phyloP scores from a whole-genome alignment of 2,113 vertebrate species.

The Cisticola juncidis region DNA sequence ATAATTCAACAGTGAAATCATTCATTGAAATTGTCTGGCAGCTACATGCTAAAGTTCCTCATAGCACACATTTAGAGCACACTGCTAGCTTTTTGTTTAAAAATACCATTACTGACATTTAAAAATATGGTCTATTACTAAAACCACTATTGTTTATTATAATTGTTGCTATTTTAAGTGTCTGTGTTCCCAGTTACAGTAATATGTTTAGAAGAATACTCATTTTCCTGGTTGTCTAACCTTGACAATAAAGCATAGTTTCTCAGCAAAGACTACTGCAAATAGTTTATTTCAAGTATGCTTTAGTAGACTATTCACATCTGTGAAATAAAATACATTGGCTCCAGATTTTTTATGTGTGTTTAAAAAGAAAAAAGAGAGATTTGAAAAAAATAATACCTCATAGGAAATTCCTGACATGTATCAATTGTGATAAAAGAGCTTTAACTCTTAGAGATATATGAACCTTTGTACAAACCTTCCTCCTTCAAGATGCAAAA shows the following conservation, averaged over 20 bases:
- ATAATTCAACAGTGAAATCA: not conserved
- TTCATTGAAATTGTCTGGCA: conserved; percentile 1
- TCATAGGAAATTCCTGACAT: not conserved
- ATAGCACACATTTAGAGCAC: not conserved
- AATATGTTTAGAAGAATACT: not conserved
- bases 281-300: not conserved
- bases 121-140: conserved; percentile 10
- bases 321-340: not conserved
- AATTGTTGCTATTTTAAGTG: conserved; percentile 12
- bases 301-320: not conserved
- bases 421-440: not conserved
- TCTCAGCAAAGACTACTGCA: not conserved
- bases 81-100: conserved; percentile 24
- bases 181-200: not conserved
- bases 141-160: conserved; percentile 21
- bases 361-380: not conserved
- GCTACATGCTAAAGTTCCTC: not conserved
- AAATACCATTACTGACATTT: conserved; percentile 40
- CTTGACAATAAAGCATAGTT: not conserved
- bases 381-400: not conserved
- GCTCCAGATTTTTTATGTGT: not conserved
- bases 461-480: not conserved
- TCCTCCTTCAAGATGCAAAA: not conserved
- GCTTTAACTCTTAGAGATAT: not conserved
- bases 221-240: not conserved